These are phyloP conservation scores for Albula glossodonta DNA, from an alignment of 2,113 vertebrate genomes.

Conservation along the genomic window DNA sequence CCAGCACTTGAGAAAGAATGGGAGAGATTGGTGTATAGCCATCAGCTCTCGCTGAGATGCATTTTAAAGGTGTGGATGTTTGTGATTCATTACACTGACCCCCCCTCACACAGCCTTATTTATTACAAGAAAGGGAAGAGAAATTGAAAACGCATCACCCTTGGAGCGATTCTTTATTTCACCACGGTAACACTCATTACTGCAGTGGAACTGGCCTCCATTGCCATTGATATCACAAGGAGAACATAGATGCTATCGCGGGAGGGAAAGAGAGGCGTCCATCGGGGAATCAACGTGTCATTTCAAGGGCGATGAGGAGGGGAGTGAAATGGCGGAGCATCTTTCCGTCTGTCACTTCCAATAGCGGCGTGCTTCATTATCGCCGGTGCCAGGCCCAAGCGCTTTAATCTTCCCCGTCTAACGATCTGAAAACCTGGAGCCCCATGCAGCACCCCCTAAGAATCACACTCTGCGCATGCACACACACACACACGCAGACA, in stretches of 20 bases:
- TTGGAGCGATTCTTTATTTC: background rate
- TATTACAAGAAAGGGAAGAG: background rate
- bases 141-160: background rate
- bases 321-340: background rate
- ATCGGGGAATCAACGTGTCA: conserved; percentile 12
- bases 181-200: background rate
- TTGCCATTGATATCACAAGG: background rate
- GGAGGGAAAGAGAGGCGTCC: background rate
- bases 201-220: background rate
- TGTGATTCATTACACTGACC: background rate
- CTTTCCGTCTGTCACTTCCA: background rate
- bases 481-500: background rate
- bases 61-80: background rate
- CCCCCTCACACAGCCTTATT: background rate
- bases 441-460: background rate
- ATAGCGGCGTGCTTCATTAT: background rate
- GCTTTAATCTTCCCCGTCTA: background rate
- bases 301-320: background rate
- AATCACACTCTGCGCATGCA: background rate
- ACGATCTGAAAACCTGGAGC: background rate
- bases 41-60: background rate
- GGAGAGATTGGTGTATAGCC: background rate
- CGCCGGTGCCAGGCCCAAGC: background rate
- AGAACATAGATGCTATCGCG: background rate
- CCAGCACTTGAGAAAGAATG: too few species aligned